Percentiles rank a stretch among this genome's conserved stretches.
phyloP scores from a whole-genome alignment of 2,113 vertebrate genomes.

The Pollachius pollachius region DNA sequence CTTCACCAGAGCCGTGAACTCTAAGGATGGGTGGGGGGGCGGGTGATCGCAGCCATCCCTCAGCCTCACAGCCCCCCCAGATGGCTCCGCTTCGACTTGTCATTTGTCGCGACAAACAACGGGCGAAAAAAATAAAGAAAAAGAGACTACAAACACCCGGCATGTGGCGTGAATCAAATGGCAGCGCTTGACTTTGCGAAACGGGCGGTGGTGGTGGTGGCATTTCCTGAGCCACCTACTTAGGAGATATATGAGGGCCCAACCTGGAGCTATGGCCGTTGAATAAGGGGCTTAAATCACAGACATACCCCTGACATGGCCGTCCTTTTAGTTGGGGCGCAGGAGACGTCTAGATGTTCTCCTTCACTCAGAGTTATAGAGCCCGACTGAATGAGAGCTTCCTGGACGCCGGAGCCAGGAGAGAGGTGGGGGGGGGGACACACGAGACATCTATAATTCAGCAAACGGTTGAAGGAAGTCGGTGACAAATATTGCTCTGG shows the following conservation, averaged over 20 bases:
- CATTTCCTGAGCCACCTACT: slow-evolving; percentile 53
- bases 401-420: slow-evolving; percentile 40
- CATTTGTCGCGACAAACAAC: slow-evolving; percentile 50
- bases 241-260: slow-evolving; percentile 46
- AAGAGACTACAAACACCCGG: slow-evolving; percentile 16
- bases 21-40: slow-evolving; percentile 40
- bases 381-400: slow-evolving; percentile 56
- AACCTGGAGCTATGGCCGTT: slow-evolving; percentile 34
- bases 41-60: slow-evolving; percentile 57
- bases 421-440: slow-evolving; percentile 42
- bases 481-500: slow-evolving; percentile 70
- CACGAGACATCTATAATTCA: slow-evolving; percentile 69
- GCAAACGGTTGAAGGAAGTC: slow-evolving; percentile 61
- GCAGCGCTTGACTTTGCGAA: slow-evolving; percentile 59
- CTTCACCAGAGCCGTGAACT: slow-evolving; percentile 9
- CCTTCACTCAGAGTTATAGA: slow-evolving; percentile 51
- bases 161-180: slow-evolving; percentile 61
- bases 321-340: slow-evolving; percentile 40
- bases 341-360: slow-evolving; percentile 43
- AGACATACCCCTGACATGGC: slow-evolving; percentile 36
- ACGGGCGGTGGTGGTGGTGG: slow-evolving; percentile 31
- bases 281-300: slow-evolving; percentile 48
- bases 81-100: slow-evolving; percentile 40
- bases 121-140: background rate
- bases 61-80: slow-evolving; percentile 57